phyloP scores from a whole-genome alignment of 2,888 invertebrate species.

The Coelopa pilipes region DNA sequence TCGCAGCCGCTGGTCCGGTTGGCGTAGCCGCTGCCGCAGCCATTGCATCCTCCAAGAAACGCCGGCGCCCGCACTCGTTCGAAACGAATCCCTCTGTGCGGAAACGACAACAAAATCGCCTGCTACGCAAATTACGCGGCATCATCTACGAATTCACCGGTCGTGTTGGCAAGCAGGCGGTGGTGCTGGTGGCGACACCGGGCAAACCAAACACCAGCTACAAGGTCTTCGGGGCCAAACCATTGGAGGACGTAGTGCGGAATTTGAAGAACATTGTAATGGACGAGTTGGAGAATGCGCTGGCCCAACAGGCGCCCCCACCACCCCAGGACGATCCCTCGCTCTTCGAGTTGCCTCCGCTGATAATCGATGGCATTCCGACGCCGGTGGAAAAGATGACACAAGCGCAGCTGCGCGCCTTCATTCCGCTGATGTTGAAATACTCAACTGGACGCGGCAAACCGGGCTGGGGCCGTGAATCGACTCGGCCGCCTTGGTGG shows the following conservation, averaged over 20 bases:
- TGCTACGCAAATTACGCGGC: conserved; percentile 87
- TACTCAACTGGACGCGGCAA: conserved; percentile 97
- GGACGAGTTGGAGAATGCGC: conserved; percentile 92
- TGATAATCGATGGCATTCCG: conserved; percentile 97
- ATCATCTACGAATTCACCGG: conserved; percentile 98
- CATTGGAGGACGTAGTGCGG: conserved; percentile 94
- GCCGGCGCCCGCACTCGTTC: conserved; percentile 94
- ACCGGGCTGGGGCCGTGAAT: conserved; percentile 97
- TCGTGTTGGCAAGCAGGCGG: conserved; percentile 95
- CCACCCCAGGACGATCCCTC: conserved; percentile 85
- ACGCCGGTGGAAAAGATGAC: conserved; percentile 99
- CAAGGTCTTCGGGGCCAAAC: conserved; percentile 97
- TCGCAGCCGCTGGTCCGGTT: conserved; percentile 95
- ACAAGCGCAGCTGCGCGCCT: conserved; percentile 94
- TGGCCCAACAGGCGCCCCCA: conserved; percentile 92
- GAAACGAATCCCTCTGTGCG: conserved; percentile 97
- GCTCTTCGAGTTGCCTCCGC: conserved; percentile 93
- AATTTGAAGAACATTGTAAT: conserved; percentile 91
- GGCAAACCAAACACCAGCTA: conserved; percentile 96
- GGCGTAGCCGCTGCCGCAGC: conserved; percentile 98
- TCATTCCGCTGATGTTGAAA: conserved; percentile 97
- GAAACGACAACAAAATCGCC: conserved; percentile 93
- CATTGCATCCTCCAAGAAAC: conserved; percentile 93
- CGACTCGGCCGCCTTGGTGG: conserved; percentile 97
- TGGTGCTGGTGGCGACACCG: conserved; percentile 94